Percentiles rank a stretch among this genome's conserved stretches.
phyloP scores from a whole-genome alignment of 2,113 vertebrate species.

The Calidris pygmaea region DNA sequence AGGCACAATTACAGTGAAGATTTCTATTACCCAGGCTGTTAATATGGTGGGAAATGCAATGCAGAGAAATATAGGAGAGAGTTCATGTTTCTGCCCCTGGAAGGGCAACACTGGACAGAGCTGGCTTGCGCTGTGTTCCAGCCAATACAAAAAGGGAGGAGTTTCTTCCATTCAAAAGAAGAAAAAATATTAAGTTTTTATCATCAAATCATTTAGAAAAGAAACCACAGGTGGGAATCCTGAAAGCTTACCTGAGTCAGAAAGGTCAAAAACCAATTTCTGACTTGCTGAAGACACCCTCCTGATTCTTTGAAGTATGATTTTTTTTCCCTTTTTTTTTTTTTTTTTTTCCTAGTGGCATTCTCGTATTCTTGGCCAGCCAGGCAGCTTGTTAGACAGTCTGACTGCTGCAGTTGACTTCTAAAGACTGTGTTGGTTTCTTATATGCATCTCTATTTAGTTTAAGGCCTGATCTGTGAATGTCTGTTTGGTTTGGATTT shows the following conservation, averaged over 20 bases:
- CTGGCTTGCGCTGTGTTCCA: background rate
- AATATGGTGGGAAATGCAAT: background rate
- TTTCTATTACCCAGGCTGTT: background rate
- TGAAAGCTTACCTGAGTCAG: slow-evolving; percentile 59
- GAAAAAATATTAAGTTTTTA: slow-evolving; percentile 56
- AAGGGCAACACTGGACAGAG: background rate
- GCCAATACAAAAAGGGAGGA: slow-evolving; percentile 25
- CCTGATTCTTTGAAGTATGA: slow-evolving; percentile 52
- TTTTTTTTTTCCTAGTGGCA: background rate
- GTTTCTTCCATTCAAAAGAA: slow-evolving; percentile 45
- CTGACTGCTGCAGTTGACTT: background rate
- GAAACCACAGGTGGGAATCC: slow-evolving; percentile 59
- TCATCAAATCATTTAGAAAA: slow-evolving; percentile 58
- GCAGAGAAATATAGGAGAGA: background rate
- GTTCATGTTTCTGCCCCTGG: background rate
- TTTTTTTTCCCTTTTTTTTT: background rate
- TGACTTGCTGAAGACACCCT: slow-evolving; percentile 63
- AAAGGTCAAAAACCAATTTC: slow-evolving; percentile 69
- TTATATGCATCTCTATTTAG: background rate
- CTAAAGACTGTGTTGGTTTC: background rate
- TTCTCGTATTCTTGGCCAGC: slow-evolving; percentile 19
- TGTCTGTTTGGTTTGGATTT: background rate
- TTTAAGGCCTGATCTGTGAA: background rate
- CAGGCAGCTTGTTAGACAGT: slow-evolving; percentile 39
- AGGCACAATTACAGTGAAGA: background rate